Base-by-base conservation (phyloP, 64 coral and sea anemone genomes). In the Cladopsammia gracilis region DNA sequence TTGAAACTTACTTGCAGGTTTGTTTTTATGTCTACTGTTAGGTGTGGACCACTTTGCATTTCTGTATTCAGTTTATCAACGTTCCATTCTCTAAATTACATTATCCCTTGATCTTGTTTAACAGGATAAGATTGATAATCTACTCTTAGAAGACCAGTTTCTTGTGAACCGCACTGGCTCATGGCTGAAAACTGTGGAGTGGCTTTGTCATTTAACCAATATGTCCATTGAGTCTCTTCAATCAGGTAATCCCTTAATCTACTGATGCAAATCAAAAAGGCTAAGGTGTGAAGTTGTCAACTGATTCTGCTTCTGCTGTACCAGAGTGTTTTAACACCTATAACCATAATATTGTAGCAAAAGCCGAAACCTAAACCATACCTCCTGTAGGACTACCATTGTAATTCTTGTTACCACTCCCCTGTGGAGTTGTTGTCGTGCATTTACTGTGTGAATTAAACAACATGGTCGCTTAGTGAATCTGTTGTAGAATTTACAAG, bases 121-220 rank as follows among this genome's bases (percentile, higher is more conserved):
- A 2, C 19, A 91, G 89, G 77, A 79, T 45, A 91, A 82, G 53
- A 43, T 91, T 48, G 89, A 91, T 52, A 80, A 61, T 53, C 57
- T 91, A 14, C n/a, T 91, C 18, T 61, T 91, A 46, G 66, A 61
- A n/a, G 89, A 91, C 7, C 65, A 82, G 4, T 91, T 91, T 78
- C 79, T 91, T 83, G 89, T 91, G 1, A 91, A 91, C 22, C 89
- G 89, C 13, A 91, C 89, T 73, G 76, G 76, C 16, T 91, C 89
- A 4, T 91, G 89, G 89, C 51, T 91, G 48, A 91, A 91, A 67
- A 91, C 64, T n/a, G 89, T 91, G 46, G 89, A 91, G 18, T 91
- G 89, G 89, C 78, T 91, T 13, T 91, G 89, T 48, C 89, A 91
- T 73, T 80, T 91, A 51, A 91, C 89, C 20, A 46, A 71, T 67